phyloP scores from a whole-genome alignment of 1,140 invertebrate species.

The Mya arenaria region DNA sequence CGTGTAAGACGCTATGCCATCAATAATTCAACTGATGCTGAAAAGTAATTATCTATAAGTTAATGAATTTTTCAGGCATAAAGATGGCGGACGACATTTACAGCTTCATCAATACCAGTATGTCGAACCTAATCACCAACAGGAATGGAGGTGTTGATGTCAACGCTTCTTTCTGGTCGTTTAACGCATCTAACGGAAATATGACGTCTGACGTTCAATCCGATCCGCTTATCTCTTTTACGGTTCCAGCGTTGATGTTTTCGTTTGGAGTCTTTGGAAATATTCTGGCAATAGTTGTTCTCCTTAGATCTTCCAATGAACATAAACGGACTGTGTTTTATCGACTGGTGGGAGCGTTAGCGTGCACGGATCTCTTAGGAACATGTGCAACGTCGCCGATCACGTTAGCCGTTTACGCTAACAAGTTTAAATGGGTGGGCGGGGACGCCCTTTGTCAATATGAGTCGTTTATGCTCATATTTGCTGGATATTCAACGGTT shows the following conservation, averaged over 20 bases:
- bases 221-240: background rate
- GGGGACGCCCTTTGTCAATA: constrained; percentile 75
- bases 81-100: too few relatives aligned
- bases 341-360: constrained; percentile 68
- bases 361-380: constrained; percentile 71
- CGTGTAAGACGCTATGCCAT: too few relatives aligned
- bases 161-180: too few relatives aligned
- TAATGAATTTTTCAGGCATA: too few relatives aligned
- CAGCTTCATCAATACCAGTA: too few relatives aligned
- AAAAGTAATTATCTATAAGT: too few relatives aligned
- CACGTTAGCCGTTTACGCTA: constrained; percentile 69
- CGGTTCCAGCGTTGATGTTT: constrained; percentile 63
- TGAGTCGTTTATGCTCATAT: constrained; percentile 80
- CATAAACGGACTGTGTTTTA: constrained; percentile 69
- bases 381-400: constrained; percentile 70
- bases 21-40: too few relatives aligned
- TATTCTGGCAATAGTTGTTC: constrained; percentile 63
- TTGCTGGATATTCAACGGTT: constrained; percentile 78
- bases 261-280: constrained; percentile 67
- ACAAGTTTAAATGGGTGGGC: constrained; percentile 67
- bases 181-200: too few relatives aligned
- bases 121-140: too few relatives aligned
- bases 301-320: constrained; percentile 61
- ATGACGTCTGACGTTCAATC: background rate
- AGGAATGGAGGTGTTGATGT: too few relatives aligned